phyloP scores from a whole-genome alignment of 2,113 vertebrate species.

The Sisor rabdophorus region DNA sequence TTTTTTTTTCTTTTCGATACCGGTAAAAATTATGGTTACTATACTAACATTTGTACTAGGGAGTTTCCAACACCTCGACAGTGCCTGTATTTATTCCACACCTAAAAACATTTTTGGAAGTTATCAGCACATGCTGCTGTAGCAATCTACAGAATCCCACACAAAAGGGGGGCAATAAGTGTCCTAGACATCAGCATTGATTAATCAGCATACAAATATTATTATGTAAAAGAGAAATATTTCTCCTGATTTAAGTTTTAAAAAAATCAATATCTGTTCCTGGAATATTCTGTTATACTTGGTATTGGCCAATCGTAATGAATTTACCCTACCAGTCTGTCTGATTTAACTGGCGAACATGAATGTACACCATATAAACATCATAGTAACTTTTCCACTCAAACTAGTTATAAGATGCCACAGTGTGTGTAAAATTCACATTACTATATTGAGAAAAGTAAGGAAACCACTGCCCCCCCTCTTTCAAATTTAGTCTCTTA shows the following conservation, averaged over 20 bases:
- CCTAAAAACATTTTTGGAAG: slow-evolving; percentile 15
- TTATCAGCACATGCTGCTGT: slow-evolving; percentile 22
- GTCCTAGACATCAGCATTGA: not conserved
- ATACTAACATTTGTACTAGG: slow-evolving; percentile 4
- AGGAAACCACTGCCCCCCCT: not conserved
- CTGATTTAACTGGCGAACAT: slow-evolving; percentile 3
- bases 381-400: not conserved
- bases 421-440: no score
- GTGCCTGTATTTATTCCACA: slow-evolving; percentile 40
- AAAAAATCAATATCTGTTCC: not conserved
- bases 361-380: not conserved
- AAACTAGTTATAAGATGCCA: not conserved
- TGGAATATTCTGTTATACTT: not conserved
- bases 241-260: not conserved
- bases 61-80: slow-evolving; percentile 10
- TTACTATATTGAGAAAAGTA: no score
- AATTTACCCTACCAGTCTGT: slow-evolving; percentile 1
- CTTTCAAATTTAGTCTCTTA: slow-evolving; percentile 25
- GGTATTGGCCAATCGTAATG: not conserved
- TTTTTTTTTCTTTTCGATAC: not conserved
- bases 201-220: slow-evolving; percentile 14
- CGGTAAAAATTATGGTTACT: not conserved
- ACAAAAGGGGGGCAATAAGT: not conserved
- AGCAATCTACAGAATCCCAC: slow-evolving; percentile 37
- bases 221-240: not conserved